phyloP scores from a whole-genome alignment of 1,140 invertebrate species.

The Yoshiicerus persimilis region DNA sequence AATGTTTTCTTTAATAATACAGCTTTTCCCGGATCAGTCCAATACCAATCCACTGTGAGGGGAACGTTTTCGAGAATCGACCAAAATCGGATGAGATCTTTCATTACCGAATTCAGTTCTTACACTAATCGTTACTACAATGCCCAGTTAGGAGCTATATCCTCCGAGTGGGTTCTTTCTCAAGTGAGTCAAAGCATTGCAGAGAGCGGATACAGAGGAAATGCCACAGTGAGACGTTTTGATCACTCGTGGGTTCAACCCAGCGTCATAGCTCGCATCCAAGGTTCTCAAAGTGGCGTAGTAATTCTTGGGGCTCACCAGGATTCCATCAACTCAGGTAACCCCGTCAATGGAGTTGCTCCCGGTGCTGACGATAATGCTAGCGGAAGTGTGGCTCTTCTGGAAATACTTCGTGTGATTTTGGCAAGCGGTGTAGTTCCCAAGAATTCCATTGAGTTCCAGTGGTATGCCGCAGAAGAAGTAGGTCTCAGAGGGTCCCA shows the following conservation, averaged over 20 bases:
- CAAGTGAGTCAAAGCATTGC: background rate
- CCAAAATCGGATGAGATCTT: background rate
- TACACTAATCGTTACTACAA: background rate
- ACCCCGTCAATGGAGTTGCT: background rate
- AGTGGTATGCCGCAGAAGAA: constrained; percentile 34
- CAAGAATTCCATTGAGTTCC: constrained; percentile 22
- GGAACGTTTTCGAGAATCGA: background rate
- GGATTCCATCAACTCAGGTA: background rate
- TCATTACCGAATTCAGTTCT: background rate
- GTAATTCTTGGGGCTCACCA: constrained; percentile 31
- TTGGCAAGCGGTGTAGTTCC: background rate
- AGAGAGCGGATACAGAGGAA: background rate
- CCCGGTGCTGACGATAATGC: constrained; percentile 27
- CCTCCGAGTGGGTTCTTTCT: background rate
- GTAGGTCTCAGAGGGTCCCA: constrained; percentile 16
- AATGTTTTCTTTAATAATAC: background rate
- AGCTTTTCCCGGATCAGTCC: background rate
- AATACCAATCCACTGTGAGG: background rate
- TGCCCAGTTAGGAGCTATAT: background rate
- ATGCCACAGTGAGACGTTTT: background rate
- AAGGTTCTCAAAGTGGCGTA: background rate
- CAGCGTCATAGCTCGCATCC: background rate
- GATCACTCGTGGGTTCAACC: background rate
- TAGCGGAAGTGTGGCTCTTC: background rate
- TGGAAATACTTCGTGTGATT: background rate